Evolutionary conservation across 2,888 invertebrate genomes (phyloP).

Genomic region (Artemia sinica): DNA sequence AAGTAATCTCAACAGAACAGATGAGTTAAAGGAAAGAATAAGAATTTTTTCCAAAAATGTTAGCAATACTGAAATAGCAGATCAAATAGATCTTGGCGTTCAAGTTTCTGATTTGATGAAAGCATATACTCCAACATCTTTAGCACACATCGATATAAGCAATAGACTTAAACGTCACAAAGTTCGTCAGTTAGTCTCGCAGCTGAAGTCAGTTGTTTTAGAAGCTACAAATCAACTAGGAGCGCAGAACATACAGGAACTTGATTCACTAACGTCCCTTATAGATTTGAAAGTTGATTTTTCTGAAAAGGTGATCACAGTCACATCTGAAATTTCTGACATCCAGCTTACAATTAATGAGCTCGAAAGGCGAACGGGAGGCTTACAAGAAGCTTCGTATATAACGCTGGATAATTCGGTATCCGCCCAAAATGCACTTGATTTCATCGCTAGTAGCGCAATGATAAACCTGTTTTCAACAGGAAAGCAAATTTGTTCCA

Average conservation of each 20-base stretch:
- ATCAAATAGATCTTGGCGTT: background rate
- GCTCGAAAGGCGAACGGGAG: background rate
- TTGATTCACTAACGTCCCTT: background rate
- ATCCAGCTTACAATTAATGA: background rate
- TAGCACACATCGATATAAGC: background rate
- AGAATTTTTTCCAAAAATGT: background rate
- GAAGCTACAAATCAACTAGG: background rate
- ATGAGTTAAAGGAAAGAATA: no score
- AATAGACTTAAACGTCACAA: background rate
- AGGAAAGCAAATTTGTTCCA: background rate
- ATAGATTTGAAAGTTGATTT: background rate
- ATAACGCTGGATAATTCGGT: background rate
- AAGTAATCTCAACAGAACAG: no score
- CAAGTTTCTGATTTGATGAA: background rate
- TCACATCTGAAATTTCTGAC: background rate
- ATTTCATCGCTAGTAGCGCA: background rate
- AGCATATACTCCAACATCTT: background rate
- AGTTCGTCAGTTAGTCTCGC: background rate
- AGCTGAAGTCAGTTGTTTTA: background rate
- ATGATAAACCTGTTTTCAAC: background rate
- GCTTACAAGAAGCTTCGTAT: background rate
- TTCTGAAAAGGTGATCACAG: background rate
- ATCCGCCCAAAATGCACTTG: background rate
- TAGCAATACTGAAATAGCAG: background rate
- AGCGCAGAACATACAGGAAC: background rate